Evolutionary conservation across 2,113 vertebrate genomes (phyloP).

Genomic region (Saimiri boliviensis): DNA sequence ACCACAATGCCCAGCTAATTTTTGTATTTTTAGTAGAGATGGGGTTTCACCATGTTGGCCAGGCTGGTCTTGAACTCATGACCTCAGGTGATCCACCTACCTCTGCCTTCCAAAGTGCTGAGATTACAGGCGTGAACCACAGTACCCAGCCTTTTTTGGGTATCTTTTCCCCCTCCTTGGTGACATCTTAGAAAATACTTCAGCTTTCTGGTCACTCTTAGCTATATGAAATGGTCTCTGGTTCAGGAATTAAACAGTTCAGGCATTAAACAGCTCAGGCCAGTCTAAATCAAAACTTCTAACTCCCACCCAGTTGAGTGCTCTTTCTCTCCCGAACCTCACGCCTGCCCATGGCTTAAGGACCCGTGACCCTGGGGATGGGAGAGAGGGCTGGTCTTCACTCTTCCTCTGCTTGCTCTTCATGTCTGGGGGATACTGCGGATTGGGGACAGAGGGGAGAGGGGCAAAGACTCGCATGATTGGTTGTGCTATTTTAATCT

Average conservation of each 20-base stretch:
- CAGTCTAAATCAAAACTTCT: background rate
- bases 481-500: background rate
- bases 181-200: background rate
- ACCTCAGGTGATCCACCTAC: no score
- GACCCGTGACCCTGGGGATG: background rate
- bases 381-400: background rate
- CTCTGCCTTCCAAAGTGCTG: no score
- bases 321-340: background rate
- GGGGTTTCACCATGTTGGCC: no score
- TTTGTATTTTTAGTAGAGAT: no score
- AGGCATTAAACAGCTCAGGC: background rate
- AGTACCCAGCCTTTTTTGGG: background rate
- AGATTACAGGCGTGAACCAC: no score
- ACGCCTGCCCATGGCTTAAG: background rate
- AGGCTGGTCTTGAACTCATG: no score
- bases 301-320: background rate
- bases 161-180: background rate
- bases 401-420: background rate
- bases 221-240: accelerated
- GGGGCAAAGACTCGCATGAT: background rate
- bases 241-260: background rate
- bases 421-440: background rate
- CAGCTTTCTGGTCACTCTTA: background rate
- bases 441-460: background rate
- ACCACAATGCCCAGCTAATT: no score